These are phyloP conservation scores for Phymastichus coffea DNA, from an alignment of 1,140 invertebrate genomes.

Conservation along the genomic window DNA sequence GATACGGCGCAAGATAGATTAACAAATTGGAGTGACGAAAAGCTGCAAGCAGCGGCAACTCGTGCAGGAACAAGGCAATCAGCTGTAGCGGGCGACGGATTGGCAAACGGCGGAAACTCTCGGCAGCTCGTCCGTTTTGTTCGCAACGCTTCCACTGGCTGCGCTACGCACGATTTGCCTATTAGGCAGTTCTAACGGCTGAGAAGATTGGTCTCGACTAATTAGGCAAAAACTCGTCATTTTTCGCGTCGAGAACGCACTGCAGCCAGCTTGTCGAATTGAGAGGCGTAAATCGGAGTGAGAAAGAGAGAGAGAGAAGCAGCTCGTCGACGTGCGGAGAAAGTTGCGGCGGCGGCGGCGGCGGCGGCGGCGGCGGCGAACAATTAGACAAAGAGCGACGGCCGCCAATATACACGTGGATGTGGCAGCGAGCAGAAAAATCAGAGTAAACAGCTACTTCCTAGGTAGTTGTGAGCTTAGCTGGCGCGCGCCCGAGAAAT, in stretches of 20 bases:
- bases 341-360: too few species aligned
- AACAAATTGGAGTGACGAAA: too few species aligned
- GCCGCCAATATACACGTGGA: too few species aligned
- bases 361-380: too few species aligned
- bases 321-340: constrained; percentile 16
- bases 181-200: constrained; percentile 17
- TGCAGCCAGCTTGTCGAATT: too few species aligned
- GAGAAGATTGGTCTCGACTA: neutral
- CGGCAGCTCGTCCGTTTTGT: too few species aligned
- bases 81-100: neutral
- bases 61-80: too few species aligned
- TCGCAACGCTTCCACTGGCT: constrained; percentile 1
- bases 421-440: constrained; percentile 17
- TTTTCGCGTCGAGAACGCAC: neutral
- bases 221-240: neutral
- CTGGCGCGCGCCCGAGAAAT: constrained; percentile 6
- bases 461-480: too few species aligned
- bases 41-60: too few species aligned
- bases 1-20: too few species aligned
- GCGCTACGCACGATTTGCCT: constrained; percentile 11
- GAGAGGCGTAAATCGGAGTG: too few species aligned
- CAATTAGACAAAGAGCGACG: constrained; percentile 21
- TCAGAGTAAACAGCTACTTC: constrained; percentile 23
- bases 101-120: too few species aligned
- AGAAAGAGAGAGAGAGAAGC: constrained; percentile 7